Conservation (phyloP, 2,888 invertebrate species). For the Drosophila paranaensis region DNA sequence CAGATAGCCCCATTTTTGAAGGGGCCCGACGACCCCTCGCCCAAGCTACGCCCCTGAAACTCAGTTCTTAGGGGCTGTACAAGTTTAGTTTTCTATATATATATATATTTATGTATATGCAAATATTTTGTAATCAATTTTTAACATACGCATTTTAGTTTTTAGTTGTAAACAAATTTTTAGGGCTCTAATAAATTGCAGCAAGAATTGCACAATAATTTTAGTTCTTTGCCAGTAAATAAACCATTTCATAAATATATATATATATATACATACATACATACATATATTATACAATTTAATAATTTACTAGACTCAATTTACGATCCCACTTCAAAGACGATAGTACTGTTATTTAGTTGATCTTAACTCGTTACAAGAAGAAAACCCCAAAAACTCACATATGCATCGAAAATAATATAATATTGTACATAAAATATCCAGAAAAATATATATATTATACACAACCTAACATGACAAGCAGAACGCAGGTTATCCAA, state of each 20-base stretch:
- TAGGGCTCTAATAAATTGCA: conserved; percentile 76
- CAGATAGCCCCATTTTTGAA: conserved; percentile 68
- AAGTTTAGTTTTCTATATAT: conserved; percentile 45
- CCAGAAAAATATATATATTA: conserved; percentile 17
- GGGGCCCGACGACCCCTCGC: conserved; percentile 35
- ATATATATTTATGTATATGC: conserved; percentile 26
- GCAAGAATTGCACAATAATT: conserved; percentile 56
- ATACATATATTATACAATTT: conserved; percentile 5
- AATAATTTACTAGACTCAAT: conserved; percentile 50
- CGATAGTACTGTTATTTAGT: conserved; percentile 76
- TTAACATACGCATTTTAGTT: conserved; percentile 65
- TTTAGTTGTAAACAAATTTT: conserved; percentile 75
- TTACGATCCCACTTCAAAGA: conserved; percentile 25
- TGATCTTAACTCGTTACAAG: conserved; percentile 52
- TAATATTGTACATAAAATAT: conserved; percentile 48
- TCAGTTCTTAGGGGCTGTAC: conserved; percentile 58
- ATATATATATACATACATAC: conserved; percentile 4
- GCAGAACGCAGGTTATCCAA: conserved; percentile 5
- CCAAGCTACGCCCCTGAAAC: conserved; percentile 32
- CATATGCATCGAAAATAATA: conserved; percentile 35
- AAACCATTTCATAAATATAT: conserved; percentile 24
- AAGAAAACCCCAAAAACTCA: conserved; percentile 4
- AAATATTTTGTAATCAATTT: conserved; percentile 72
- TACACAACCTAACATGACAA: conserved; percentile 17
- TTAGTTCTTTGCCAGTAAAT: conserved; percentile 43